phyloP scores from a whole-genome alignment of 2,797 vertebrate species.

The Pangasius sanitwongsei region DNA sequence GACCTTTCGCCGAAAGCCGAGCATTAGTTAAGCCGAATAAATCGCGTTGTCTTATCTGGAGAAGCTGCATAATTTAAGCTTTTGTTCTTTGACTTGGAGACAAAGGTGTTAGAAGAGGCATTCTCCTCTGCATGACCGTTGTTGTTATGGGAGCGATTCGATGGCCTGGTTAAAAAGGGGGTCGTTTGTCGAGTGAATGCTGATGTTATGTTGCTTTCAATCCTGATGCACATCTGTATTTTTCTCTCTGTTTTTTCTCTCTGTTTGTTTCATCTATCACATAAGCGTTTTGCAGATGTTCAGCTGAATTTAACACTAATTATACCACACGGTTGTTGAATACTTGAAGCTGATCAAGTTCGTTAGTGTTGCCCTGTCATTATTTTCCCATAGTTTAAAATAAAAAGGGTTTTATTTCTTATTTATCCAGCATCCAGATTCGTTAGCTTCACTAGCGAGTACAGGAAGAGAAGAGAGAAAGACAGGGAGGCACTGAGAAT shows the following conservation, averaged over 20 bases:
- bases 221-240: neutral
- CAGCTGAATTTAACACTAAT: neutral
- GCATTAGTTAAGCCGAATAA: conserved; percentile 59
- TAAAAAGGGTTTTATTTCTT: neutral
- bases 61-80: conserved; percentile 57
- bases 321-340: neutral
- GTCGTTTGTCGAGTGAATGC: neutral
- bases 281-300: neutral
- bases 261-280: neutral
- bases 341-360: neutral
- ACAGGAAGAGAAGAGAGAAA: conserved; percentile 21
- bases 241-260: neutral
- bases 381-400: neutral
- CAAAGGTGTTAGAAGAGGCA: conserved; percentile 42
- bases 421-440: neutral
- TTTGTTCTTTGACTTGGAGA: conserved; percentile 43
- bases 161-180: conserved; percentile 7
- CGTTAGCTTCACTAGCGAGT: neutral
- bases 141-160: conserved; percentile 51
- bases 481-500: conserved; percentile 48
- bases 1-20: conserved; percentile 55
- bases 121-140: conserved; percentile 25
- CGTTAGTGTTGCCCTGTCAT: neutral
- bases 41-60: conserved; percentile 53
- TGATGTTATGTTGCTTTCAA: neutral